These are phyloP conservation scores for Dendrophyllia cribrosa DNA, from an alignment of 64 coral and sea anemone species.

Conservation along the genomic window DNA sequence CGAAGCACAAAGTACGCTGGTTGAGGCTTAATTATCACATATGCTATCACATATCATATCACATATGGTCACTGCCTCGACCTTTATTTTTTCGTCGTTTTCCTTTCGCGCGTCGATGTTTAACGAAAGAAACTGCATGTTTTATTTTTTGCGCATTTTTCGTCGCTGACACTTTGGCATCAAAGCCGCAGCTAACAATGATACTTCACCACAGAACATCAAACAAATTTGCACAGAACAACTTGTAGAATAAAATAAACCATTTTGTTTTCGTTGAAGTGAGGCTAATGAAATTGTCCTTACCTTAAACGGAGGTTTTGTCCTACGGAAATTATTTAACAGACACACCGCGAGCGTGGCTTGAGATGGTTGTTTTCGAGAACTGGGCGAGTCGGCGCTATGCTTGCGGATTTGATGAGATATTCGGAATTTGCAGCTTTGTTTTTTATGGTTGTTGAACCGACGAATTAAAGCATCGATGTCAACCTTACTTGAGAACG, in stretches of 20 bases:
- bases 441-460: neutral
- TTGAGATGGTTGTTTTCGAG: neutral
- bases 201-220: neutral
- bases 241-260: neutral
- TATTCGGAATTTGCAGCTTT: no score
- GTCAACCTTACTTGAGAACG: neutral
- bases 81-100: neutral
- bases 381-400: neutral
- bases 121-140: no score
- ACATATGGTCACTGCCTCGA: no score
- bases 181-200: neutral
- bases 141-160: no score
- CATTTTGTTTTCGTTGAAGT: slow-evolving; percentile 5
- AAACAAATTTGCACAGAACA: neutral
- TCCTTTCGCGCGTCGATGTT: neutral
- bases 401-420: neutral
- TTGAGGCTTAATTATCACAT: no score
- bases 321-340: neutral
- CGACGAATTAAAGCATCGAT: neutral
- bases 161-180: neutral
- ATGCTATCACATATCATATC: no score
- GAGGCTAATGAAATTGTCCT: slow-evolving; percentile 11
- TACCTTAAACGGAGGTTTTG: slow-evolving; percentile 26
- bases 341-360: neutral
- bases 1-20: no score